Evolutionary conservation across 2,888 invertebrate genomes (phyloP).

Genomic region (Hydroisotoma schaefferi): DNA sequence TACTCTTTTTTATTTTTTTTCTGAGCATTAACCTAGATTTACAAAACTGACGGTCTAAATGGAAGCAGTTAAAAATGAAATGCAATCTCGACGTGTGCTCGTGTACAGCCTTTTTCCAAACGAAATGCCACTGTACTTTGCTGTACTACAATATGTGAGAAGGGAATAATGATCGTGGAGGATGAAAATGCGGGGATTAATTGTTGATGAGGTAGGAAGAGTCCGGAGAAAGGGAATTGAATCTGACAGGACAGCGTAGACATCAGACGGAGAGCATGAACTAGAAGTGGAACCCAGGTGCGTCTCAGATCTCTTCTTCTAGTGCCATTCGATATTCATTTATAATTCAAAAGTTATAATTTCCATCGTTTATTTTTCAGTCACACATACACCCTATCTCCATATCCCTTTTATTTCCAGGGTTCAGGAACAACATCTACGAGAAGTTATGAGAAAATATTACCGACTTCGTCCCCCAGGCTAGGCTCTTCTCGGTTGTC

Average conservation of each 20-base stretch:
- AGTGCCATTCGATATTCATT: constrained; percentile 18
- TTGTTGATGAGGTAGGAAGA: constrained; percentile 14
- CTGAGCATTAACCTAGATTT: too few species aligned
- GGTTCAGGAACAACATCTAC: too few species aligned
- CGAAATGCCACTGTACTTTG: too few species aligned
- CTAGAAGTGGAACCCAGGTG: constrained; percentile 12
- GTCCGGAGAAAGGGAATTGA: constrained; percentile 11
- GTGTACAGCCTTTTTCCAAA: too few species aligned
- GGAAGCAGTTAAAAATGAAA: too few species aligned
- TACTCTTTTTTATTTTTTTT: too few species aligned
- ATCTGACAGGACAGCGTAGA: constrained; percentile 9
- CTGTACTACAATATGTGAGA: too few species aligned
- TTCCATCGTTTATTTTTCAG: constrained; percentile 23
- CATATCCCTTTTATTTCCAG: constrained; percentile 3
- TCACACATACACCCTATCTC: not conserved
- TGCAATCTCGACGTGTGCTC: too few species aligned
- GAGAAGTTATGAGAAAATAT: too few species aligned
- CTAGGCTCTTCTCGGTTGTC: too few species aligned
- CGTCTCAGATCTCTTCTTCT: not conserved
- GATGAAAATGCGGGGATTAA: constrained; percentile 9
- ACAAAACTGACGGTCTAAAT: too few species aligned
- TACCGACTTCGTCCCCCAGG: too few species aligned
- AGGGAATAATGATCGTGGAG: not conserved
- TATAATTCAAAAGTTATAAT: constrained; percentile 29
- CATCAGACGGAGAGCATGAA: not conserved